A percentile compares a stretch with the other conserved stretches of the same genome.
Conservation (phyloP, 2,888 invertebrate species). For the Plagodis pulveraria region DNA sequence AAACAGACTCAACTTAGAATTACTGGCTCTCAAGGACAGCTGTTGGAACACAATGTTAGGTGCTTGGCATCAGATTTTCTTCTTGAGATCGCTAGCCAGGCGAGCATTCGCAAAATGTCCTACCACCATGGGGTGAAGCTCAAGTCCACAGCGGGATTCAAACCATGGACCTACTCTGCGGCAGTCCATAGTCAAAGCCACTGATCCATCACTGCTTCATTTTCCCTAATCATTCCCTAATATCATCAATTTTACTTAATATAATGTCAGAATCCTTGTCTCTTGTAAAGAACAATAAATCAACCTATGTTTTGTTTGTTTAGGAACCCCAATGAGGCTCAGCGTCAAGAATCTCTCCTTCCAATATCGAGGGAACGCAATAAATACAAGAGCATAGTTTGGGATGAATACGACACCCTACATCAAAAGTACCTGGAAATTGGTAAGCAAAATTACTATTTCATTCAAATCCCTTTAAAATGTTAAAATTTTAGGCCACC, state of each 20-base stretch:
- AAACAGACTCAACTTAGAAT: too few species aligned
- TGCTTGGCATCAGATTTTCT: too few species aligned
- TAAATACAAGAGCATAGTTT: slow-evolving; percentile 92
- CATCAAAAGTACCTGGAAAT: slow-evolving; percentile 97
- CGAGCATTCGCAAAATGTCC: too few species aligned
- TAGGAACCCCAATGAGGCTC: slow-evolving; percentile 94
- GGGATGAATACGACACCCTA: slow-evolving; percentile 96
- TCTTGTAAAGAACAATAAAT: slow-evolving; percentile 21
- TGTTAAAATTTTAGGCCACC: slow-evolving; percentile 15
- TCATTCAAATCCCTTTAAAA: slow-evolving; percentile 18
- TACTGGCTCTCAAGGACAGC: too few species aligned
- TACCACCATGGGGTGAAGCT: too few species aligned
- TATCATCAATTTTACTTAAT: slow-evolving; percentile 14
- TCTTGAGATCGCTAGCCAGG: too few species aligned
- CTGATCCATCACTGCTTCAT: too few species aligned
- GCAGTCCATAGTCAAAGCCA: too few species aligned
- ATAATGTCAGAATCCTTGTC: slow-evolving; percentile 12
- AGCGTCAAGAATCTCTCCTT: slow-evolving; percentile 90
- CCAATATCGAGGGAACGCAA: slow-evolving; percentile 93
- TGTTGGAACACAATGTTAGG: too few species aligned
- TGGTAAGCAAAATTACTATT: slow-evolving; percentile 84
- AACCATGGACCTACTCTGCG: too few species aligned
- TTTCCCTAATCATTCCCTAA: too few species aligned
- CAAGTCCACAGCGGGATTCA: too few species aligned
- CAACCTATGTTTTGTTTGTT: slow-evolving; percentile 34